Conservation (phyloP, 2,113 vertebrate species). For the Ochotona princeps region DNA sequence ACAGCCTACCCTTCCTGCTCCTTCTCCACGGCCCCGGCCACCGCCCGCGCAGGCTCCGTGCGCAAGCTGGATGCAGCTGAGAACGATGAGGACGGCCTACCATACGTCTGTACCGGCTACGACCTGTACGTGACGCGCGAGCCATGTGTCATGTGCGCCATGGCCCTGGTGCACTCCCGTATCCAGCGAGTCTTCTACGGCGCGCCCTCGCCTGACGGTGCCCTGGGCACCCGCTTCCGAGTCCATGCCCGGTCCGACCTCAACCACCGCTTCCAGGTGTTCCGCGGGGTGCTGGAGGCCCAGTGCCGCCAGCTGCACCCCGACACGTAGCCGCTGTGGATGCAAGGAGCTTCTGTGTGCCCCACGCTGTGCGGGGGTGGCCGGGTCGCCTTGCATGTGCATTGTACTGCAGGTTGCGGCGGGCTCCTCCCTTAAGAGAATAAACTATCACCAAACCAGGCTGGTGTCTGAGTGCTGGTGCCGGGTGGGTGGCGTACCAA, state of each 20-base stretch:
- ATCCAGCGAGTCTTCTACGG: constrained; percentile 92
- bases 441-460: constrained; percentile 21
- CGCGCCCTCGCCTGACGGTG: constrained; percentile 83
- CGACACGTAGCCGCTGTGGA: neutral
- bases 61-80: neutral
- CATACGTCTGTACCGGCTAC: constrained; percentile 93
- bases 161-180: constrained; percentile 93
- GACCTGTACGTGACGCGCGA: constrained; percentile 93
- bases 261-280: constrained; percentile 93
- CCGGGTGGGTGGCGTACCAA: no score
- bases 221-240: constrained; percentile 89
- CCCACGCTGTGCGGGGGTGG: no score
- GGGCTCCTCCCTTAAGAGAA: neutral
- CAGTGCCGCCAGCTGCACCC: constrained; percentile 84
- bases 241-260: constrained; percentile 89
- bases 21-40: neutral
- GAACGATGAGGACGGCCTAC: neutral
- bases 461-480: neutral
- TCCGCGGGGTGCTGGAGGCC: constrained; percentile 86
- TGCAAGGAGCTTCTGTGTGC: no score
- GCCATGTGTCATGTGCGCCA: constrained; percentile 93
- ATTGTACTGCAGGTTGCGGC: neutral
- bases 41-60: fast-evolving
- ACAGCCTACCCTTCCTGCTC: constrained; percentile 82
- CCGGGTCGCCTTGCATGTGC: neutral